Conservation (phyloP, 2,888 invertebrate species). For the Rotaria magnacalcarata region DNA sequence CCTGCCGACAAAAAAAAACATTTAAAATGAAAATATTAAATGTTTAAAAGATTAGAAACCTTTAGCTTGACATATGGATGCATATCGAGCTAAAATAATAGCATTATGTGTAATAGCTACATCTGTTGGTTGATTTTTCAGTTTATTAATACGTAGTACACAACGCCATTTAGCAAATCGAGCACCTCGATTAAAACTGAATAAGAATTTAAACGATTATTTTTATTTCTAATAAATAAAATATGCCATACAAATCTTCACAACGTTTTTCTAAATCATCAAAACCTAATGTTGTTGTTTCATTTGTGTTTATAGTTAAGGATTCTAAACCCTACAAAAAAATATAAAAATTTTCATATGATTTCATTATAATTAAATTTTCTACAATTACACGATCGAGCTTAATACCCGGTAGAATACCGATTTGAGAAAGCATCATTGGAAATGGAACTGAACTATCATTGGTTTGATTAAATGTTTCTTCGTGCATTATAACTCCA, state of each 20-base stretch:
- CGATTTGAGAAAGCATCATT: constrained; percentile 50
- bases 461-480: constrained; percentile 92
- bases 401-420: constrained; percentile 62
- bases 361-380: no score
- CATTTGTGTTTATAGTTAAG: constrained; percentile 78
- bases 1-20: constrained; percentile 60
- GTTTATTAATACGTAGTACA: constrained; percentile 33
- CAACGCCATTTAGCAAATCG: constrained; percentile 93
- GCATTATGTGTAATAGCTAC: constrained; percentile 88
- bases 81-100: constrained; percentile 90
- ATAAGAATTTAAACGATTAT: not conserved
- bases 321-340: constrained; percentile 49
- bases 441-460: constrained; percentile 66
- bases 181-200: constrained; percentile 69
- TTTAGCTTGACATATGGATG: constrained; percentile 73
- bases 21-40: no score
- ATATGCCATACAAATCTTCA: constrained; percentile 82
- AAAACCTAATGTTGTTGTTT: constrained; percentile 93
- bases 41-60: not conserved
- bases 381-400: constrained; percentile 91
- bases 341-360: no score
- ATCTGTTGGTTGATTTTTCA: constrained; percentile 68
- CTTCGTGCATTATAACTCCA: constrained; percentile 96
- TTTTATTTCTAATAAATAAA: not conserved
- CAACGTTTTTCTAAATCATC: constrained; percentile 87